These are phyloP conservation scores for Otus sunia DNA, from an alignment of 2,113 vertebrate genomes.

Conservation along the genomic window DNA sequence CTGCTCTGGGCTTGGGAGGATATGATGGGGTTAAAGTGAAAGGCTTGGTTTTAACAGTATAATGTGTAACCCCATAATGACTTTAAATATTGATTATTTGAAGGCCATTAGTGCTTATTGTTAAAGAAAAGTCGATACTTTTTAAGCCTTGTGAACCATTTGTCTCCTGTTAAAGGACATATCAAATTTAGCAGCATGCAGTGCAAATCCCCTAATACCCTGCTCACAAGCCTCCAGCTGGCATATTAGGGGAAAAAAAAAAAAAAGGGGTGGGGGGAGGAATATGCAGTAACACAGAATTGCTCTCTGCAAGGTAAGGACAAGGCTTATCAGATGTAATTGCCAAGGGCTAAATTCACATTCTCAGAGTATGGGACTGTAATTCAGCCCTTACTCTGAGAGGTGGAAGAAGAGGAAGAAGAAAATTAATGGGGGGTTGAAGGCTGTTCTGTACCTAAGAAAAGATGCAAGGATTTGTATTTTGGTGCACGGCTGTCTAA, in stretches of 20 bases:
- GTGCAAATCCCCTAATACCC: conserved; percentile 77
- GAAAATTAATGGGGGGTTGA: neutral
- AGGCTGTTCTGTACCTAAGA: neutral
- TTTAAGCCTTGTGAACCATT: conserved; percentile 88
- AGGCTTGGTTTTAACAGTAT: conserved; percentile 63
- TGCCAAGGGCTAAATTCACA: conserved; percentile 21
- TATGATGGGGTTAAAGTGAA: conserved; percentile 66
- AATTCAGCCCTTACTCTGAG: neutral
- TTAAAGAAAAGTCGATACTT: conserved; percentile 94
- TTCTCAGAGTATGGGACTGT: neutral
- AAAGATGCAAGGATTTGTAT: neutral
- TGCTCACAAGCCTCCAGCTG: conserved; percentile 45
- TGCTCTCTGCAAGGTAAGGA: conserved; percentile 1
- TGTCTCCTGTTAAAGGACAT: conserved; percentile 91
- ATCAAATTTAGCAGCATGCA: conserved; percentile 87
- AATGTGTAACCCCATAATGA: conserved; percentile 85
- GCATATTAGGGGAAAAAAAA: neutral
- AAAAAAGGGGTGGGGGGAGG: neutral
- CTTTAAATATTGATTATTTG: conserved; percentile 93
- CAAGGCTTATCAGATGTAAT: neutral
- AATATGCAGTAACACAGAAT: neutral
- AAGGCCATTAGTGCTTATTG: conserved; percentile 94
- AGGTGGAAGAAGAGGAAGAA: neutral
- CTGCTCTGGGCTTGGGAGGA: neutral
- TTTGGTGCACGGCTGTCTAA: neutral